A percentile compares a stretch with the other conserved stretches of the same genome.
Conservation (phyloP, 1,140 invertebrate species). For the Dendrolimus punctatus region DNA sequence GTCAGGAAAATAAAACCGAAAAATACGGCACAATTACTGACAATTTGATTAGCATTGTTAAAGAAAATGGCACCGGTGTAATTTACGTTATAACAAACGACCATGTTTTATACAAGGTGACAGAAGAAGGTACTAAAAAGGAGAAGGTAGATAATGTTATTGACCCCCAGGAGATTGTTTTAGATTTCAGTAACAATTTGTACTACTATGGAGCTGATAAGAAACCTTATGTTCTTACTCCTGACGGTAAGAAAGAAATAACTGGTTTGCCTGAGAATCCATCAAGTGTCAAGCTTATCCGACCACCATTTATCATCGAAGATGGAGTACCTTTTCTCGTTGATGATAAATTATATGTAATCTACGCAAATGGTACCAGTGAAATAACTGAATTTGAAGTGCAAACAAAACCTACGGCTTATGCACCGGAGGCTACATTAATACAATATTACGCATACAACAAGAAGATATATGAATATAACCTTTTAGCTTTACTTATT, state of each 20-base stretch:
- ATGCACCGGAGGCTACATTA: conserved; percentile 28
- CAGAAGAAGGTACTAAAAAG: conserved; percentile 36
- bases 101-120: conserved; percentile 36
- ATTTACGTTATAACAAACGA: conserved; percentile 44
- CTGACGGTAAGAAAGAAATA: conserved; percentile 26
- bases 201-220: conserved; percentile 38
- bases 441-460: conserved; percentile 41
- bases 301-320: conserved; percentile 33
- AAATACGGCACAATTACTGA: conserved; percentile 47
- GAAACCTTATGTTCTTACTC: conserved; percentile 22
- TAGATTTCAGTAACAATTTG: conserved; percentile 39
- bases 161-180: conserved; percentile 31
- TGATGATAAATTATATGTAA: conserved; percentile 23
- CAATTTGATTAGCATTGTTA: conserved; percentile 34
- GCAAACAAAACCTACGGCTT: conserved; percentile 31
- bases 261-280: conserved; percentile 25
- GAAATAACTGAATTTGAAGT: conserved; percentile 21
- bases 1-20: conserved; percentile 20
- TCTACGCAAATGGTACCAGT: conserved; percentile 28
- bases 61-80: conserved; percentile 24
- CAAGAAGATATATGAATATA: conserved; percentile 51
- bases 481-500: conserved; percentile 22
- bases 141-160: conserved; percentile 28
- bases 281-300: conserved; percentile 19
- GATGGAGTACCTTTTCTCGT: conserved; percentile 23